Percentiles rank a stretch among this genome's conserved stretches.
Conservation (phyloP, 2,113 vertebrate genomes). For the Melanotaenia duboulayi region DNA sequence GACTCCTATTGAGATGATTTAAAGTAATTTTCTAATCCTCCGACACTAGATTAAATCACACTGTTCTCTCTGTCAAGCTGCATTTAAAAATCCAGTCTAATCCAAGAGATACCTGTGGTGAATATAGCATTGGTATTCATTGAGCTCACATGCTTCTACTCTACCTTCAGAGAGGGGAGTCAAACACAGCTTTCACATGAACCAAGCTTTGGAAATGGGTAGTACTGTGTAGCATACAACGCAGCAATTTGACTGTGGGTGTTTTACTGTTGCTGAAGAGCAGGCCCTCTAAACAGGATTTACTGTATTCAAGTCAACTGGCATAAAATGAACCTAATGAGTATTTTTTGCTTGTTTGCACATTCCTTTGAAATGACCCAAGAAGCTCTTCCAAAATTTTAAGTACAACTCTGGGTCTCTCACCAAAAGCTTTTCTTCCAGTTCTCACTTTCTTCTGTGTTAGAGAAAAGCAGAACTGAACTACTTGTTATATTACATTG, state of each 20-base stretch:
- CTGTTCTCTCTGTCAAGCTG: conserved; percentile 7
- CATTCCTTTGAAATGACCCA: conserved; percentile 41
- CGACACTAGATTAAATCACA: conserved; percentile 25
- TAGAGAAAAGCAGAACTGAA: conserved; percentile 19
- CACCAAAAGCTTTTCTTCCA: conserved; percentile 35
- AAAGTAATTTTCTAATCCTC: not conserved
- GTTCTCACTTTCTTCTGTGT: conserved; percentile 18
- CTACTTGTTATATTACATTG: conserved; percentile 16
- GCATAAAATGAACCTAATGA: conserved; percentile 50
- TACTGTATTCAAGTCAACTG: conserved; percentile 43
- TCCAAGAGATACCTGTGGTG: conserved; percentile 13
- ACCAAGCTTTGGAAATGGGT: conserved; percentile 19
- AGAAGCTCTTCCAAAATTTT: conserved; percentile 14
- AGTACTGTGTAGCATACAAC: conserved; percentile 12
- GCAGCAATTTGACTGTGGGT: conserved; percentile 35
- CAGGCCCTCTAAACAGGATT: conserved; percentile 18
- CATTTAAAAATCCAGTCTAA: conserved; percentile 14
- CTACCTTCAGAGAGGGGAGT: conserved; percentile 12
- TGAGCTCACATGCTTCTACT: conserved; percentile 14
- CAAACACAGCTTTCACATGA: not conserved
- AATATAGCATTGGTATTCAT: conserved; percentile 15
- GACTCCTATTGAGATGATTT: conserved; percentile 6
- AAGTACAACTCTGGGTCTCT: conserved; percentile 35
- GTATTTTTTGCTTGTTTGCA: conserved; percentile 36
- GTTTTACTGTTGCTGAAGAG: conserved; percentile 35